Evolutionary conservation across 2,888 invertebrate species (phyloP).

Genomic region (Artemia sinica): DNA sequence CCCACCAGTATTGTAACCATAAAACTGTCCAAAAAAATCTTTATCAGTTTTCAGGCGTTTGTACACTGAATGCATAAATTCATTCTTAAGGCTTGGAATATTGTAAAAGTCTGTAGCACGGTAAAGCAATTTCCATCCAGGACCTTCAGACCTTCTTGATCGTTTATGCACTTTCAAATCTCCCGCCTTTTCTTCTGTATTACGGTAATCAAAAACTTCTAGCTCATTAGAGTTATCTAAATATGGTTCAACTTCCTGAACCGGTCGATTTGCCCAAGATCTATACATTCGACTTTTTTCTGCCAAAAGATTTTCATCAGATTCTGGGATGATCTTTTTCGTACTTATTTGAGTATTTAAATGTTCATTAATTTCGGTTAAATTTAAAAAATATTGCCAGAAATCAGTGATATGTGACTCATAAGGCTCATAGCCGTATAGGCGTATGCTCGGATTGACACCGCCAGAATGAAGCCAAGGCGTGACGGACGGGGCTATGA

Average conservation of each 20-base stretch:
- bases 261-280: neutral
- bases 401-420: slow-evolving; percentile 16
- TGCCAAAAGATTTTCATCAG: neutral
- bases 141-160: neutral
- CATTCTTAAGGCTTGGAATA: slow-evolving; percentile 16
- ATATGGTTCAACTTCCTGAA: neutral
- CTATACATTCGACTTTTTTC: neutral
- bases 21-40: slow-evolving; percentile 19
- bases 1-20: slow-evolving; percentile 21
- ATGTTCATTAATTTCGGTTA: slow-evolving; percentile 15
- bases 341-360: neutral
- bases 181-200: neutral
- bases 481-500: slow-evolving; percentile 38
- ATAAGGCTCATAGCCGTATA: slow-evolving; percentile 18
- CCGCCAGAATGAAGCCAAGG: slow-evolving; percentile 40
- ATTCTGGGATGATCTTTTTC: neutral
- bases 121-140: slow-evolving; percentile 20
- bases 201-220: neutral
- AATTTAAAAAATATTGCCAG: slow-evolving; percentile 19
- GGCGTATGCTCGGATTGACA: slow-evolving; percentile 21
- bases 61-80: slow-evolving; percentile 17
- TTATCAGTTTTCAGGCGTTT: slow-evolving; percentile 14
- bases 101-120: slow-evolving; percentile 20
- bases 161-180: neutral
- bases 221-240: neutral